Evolutionary conservation across 2,797 vertebrate species (phyloP), one percentile per base, ranked within the genome.

Genomic region (Spea hammondii): DNA sequence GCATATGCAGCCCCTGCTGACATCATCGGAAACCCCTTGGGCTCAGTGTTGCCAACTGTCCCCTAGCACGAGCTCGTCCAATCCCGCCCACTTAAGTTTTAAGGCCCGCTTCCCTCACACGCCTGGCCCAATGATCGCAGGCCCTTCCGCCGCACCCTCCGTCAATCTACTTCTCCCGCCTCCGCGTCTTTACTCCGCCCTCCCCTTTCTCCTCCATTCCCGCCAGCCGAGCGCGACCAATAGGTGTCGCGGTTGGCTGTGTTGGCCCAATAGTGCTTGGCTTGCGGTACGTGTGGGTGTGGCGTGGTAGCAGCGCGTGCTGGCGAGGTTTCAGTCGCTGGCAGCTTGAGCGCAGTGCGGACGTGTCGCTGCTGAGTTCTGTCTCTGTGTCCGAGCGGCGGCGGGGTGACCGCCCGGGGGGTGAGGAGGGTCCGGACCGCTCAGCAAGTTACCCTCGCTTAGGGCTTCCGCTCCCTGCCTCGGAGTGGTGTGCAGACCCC

Each of bases 351-450:
- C 44, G 55, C 45, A 9, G 68, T 59, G 54, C 54, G 47, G 11
- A 79, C 78, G 72, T 46, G 65, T 60, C 17, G 78, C 79, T 83
- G 53, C 51, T 60, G 66, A 83, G 82, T 12, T 62, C 59, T 66
- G 62, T 14, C 62, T 66, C 48, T 79, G 78, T 69, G 54, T 74
- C 67, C 4, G 53, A 66, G 74, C 64, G 65, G 74, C 74, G 65
- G 74, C 74, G 74, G 66, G 32, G 73, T 5, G 64, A 47, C 10
- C 47, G 75, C 55, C 64, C 50, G 17, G 55, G 45, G 12, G 67
- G 74, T 53, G 51, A 53, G 51, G 51, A 53, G 55, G 57, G 48
- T 48, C 4, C 47, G 55, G 50, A 55, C 76, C 17, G 17, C 1
- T 46, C 57, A 0, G 55, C 55, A 12, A 9, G 51, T 53, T 53